A percentile compares a stretch with the other conserved stretches of the same genome.
These are phyloP conservation scores for Pluvianellus socialis DNA, from an alignment of 2,113 vertebrate species.

Conservation along the genomic window DNA sequence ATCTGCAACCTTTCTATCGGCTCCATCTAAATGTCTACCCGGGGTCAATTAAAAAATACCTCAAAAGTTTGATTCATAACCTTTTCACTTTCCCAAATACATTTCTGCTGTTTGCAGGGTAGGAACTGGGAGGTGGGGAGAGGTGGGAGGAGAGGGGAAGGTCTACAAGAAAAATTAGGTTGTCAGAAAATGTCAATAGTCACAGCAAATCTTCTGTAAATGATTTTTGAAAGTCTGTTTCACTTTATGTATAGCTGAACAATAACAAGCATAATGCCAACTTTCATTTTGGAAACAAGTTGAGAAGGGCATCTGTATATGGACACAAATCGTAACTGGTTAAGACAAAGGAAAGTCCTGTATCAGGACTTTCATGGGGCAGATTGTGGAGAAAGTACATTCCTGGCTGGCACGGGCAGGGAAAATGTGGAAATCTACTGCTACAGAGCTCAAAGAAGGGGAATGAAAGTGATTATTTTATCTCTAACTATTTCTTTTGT, in stretches of 20 bases:
- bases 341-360: not conserved
- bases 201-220: constrained; percentile 53
- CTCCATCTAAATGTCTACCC: constrained; percentile 52
- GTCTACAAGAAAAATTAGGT: not conserved
- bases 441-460: not conserved
- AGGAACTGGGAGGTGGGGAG: not conserved
- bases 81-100: constrained; percentile 61
- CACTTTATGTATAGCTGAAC: constrained; percentile 17
- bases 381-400: not conserved
- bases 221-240: constrained; percentile 45
- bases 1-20: constrained; percentile 71
- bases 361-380: not conserved
- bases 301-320: not conserved
- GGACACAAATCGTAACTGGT: not conserved
- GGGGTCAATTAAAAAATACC: constrained; percentile 73
- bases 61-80: constrained; percentile 67
- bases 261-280: constrained; percentile 18
- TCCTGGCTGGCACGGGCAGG: not conserved
- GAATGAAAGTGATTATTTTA: not conserved
- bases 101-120: constrained; percentile 45
- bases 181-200: constrained; percentile 36
- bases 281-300: constrained; percentile 35
- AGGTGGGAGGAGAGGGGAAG: not conserved
- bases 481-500: not conserved
- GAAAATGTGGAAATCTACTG: not conserved